Conservation (phyloP, 2,797 vertebrate genomes). For the Enteromius viviparus region DNA sequence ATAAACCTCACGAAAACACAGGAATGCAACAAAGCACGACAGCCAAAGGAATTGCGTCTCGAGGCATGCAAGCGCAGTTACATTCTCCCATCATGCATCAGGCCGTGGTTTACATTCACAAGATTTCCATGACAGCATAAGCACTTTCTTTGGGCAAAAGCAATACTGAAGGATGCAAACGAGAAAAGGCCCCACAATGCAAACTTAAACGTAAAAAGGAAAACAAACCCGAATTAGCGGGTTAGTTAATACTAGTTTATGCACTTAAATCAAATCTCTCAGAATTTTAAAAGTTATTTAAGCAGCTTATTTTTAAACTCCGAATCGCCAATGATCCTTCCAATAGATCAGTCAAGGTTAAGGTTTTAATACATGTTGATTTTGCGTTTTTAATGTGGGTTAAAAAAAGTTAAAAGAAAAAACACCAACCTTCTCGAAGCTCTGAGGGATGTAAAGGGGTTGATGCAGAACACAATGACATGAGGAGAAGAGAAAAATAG, state of each 20-base stretch:
- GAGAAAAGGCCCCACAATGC: constrained; percentile 98
- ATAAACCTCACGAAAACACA: constrained; percentile 58
- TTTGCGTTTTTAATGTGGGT: constrained; percentile 87
- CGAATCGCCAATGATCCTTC: constrained; percentile 73
- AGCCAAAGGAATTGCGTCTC: constrained; percentile 72
- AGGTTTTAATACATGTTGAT: constrained; percentile 75
- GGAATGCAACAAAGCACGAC: constrained; percentile 68
- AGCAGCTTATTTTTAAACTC: constrained; percentile 75
- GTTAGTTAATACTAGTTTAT: constrained; percentile 77
- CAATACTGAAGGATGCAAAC: constrained; percentile 98
- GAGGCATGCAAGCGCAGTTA: constrained; percentile 92
- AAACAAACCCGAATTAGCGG: constrained; percentile 81
- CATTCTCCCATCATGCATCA: constrained; percentile 99
- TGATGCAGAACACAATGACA: constrained; percentile 99
- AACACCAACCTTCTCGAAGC: constrained; percentile 99
- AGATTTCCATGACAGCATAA: constrained; percentile 93
- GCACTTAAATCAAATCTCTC: constrained; percentile 64
- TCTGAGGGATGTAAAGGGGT: constrained; percentile 99
- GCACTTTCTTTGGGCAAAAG: constrained; percentile 84
- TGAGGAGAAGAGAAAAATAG: constrained; percentile 99
- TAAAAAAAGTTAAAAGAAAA: constrained; percentile 99
- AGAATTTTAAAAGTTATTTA: constrained; percentile 78
- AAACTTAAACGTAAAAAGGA: constrained; percentile 78
- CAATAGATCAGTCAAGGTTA: constrained; percentile 73
- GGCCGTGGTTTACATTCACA: constrained; percentile 78